phyloP scores from a whole-genome alignment of 2,113 vertebrate genomes.

The Xiphophorus couchianus region DNA sequence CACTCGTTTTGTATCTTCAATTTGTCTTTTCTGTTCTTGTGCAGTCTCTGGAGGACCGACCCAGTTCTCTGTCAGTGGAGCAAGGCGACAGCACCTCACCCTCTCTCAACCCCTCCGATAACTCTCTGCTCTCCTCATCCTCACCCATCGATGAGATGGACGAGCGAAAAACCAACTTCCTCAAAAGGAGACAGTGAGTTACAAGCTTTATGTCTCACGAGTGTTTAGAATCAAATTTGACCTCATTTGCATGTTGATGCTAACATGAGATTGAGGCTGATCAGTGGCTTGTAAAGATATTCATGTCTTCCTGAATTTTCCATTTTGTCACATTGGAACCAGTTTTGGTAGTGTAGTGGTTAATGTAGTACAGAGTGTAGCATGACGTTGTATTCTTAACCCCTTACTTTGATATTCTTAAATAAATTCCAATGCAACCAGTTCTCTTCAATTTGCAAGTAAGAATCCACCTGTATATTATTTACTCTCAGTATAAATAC shows the following conservation, averaged over 20 bases:
- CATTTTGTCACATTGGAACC: too few relatives aligned
- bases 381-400: background rate
- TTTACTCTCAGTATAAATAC: background rate
- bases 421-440: background rate
- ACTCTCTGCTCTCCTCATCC: constrained; percentile 95
- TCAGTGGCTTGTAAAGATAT: background rate
- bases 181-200: constrained; percentile 96
- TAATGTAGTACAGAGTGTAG: background rate
- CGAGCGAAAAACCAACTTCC: constrained; percentile 93
- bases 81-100: constrained; percentile 98
- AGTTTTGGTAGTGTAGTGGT: too few relatives aligned
- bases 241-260: too few relatives aligned
- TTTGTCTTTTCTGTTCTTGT: background rate
- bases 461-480: background rate
- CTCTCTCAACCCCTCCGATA: constrained; percentile 96
- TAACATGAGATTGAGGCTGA: background rate
- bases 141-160: constrained; percentile 97
- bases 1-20: background rate
- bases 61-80: constrained; percentile 95
- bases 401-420: background rate
- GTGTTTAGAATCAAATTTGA: background rate
- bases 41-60: constrained; percentile 80
- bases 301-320: too few relatives aligned
- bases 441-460: background rate
- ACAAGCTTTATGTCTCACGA: background rate